Evolutionary conservation across 2,113 vertebrate species (phyloP).

Genomic region (Odocoileus hemionus): DNA sequence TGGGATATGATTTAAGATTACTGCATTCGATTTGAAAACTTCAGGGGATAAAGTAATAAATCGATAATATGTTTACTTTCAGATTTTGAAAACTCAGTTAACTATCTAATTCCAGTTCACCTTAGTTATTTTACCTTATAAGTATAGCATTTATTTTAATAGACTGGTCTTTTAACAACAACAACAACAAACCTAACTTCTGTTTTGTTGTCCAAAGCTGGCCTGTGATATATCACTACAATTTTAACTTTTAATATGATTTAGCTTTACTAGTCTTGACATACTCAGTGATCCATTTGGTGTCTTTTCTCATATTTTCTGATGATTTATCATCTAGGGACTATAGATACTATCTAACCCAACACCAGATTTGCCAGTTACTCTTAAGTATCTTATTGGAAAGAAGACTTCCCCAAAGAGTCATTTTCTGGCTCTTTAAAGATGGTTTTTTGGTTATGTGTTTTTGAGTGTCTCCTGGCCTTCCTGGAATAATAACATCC

Average conservation of each 20-base stretch:
- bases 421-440: background rate
- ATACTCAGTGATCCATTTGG: background rate
- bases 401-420: background rate
- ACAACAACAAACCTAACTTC: background rate
- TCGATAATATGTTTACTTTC: background rate
- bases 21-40: background rate
- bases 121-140: background rate
- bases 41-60: background rate
- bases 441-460: background rate
- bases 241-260: background rate
- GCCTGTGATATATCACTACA: background rate
- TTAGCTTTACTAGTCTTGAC: background rate
- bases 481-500: background rate
- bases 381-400: background rate
- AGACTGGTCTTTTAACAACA: background rate
- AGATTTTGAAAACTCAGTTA: constrained; percentile 14
- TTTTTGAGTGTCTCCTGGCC: background rate
- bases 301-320: background rate
- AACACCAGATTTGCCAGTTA: background rate
- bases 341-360: background rate
- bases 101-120: background rate
- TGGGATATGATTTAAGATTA: background rate
- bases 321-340: background rate
- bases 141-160: background rate
- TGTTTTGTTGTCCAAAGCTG: background rate